Evolutionary conservation across 2,113 vertebrate genomes (phyloP), one percentile per base, ranked within the genome.

Genomic region (Siphamia tubifer): DNA sequence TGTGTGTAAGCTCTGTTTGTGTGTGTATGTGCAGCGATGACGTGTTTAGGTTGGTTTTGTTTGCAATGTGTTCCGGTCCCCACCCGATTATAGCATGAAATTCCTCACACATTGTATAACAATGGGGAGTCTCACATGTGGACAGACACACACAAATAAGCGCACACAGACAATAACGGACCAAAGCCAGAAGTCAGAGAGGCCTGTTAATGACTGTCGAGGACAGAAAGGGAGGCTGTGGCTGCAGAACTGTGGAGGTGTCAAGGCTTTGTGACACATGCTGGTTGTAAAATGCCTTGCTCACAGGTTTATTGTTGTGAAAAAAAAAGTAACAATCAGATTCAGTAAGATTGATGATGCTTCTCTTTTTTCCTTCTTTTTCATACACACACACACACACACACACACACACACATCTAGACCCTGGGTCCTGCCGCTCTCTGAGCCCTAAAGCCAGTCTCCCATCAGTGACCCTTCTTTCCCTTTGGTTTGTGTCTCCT

Each of bases 261-360:
- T 87, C 84, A 73, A 27, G 64, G 73, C 68, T 65, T 64, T 77
- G 72, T 85, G 85, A 86, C 78, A 24, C 77, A 86, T 87, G 85
- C 81, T 77, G 77, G 74, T 78, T 75, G 77, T 86, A 68, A 87
- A 86, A 80, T 62, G 71, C 83, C 81, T 79, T 70, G 63, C 81
- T 84, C 83, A 84, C 65, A 58, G 72, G 79, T 79, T 86, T 74
- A 81, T 89, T 89, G 81, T 87, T 25, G 70, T 70, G 57, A 74
- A 74, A 65, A 77, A 65, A 77, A 76, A 71, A 74, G 68, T 60
- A 70, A 58, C 55, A 31, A 69, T 81, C 74, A 70, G 49, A 62
- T 55, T 39, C 43, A 24, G 36, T 23, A 65, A 87, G 85, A 86
- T 85, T 79, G 78, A 89, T 48, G n/a, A 24, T 82, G 73, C 51